Conservation (phyloP, 2,888 invertebrate species). For the Asteroscopus sphinx region DNA sequence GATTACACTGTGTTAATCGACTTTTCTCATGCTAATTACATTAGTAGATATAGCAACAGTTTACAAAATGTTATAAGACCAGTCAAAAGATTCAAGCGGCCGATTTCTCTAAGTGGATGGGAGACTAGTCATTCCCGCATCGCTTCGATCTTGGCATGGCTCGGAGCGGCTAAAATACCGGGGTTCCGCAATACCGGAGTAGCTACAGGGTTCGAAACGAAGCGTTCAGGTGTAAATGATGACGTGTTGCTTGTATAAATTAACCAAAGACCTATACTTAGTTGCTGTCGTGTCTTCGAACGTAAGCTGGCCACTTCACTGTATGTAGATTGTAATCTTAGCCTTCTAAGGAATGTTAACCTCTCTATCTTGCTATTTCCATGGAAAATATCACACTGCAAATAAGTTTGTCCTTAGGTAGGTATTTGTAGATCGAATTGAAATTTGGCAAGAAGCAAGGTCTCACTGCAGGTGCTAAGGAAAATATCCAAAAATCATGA, state of each 20-base stretch:
- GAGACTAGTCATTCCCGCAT: slow-evolving; percentile 24
- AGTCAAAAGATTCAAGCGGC: background rate
- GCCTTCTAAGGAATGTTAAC: background rate
- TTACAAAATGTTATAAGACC: slow-evolving; percentile 1
- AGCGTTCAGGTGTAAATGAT: slow-evolving; percentile 44
- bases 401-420: background rate
- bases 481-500: too few species aligned
- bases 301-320: slow-evolving; percentile 7
- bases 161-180: slow-evolving; percentile 38
- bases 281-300: slow-evolving; percentile 30
- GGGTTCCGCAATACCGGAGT: slow-evolving; percentile 34
- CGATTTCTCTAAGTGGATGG: slow-evolving; percentile 37
- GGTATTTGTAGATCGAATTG: too few species aligned
- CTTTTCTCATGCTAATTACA: too few species aligned
- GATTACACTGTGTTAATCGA: too few species aligned
- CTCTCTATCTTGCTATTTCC: background rate
- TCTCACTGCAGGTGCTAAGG: too few species aligned
- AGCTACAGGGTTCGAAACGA: slow-evolving; percentile 33
- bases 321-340: slow-evolving; percentile 1
- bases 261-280: slow-evolving; percentile 50
- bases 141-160: slow-evolving; percentile 40
- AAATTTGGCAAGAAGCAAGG: too few species aligned
- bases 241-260: slow-evolving; percentile 58
- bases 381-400: background rate
- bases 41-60: too few species aligned